These are phyloP conservation scores for Cephus sareptanus DNA, from an alignment of 2,888 invertebrate species.

Conservation along the genomic window DNA sequence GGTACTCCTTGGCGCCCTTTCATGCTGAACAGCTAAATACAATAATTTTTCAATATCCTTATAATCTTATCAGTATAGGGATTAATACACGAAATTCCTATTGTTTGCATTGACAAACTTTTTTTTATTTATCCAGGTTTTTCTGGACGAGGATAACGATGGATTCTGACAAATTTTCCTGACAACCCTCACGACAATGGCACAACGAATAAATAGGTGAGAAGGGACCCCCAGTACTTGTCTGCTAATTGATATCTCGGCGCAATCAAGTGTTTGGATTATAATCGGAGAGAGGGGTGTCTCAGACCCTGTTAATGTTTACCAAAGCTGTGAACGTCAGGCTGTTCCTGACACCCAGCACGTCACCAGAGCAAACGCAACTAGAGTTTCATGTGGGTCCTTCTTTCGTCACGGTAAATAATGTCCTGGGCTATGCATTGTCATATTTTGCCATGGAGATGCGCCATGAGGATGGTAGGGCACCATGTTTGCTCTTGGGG, in stretches of 20 bases:
- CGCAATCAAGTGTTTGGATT: constrained; percentile 64
- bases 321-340: constrained; percentile 58
- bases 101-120: background rate
- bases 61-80: background rate
- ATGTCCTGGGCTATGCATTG: constrained; percentile 35
- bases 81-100: background rate
- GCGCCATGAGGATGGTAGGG: background rate
- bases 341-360: constrained; percentile 54
- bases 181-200: background rate
- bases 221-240: background rate
- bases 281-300: constrained; percentile 31
- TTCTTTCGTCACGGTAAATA: constrained; percentile 11
- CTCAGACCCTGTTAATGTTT: constrained; percentile 41
- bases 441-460: constrained; percentile 28
- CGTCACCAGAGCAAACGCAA: constrained; percentile 15
- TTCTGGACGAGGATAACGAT: background rate
- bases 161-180: background rate
- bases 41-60: background rate
- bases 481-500: background rate
- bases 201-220: background rate
- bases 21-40: constrained; percentile 87
- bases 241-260: constrained; percentile 62
- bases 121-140: background rate
- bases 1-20: constrained; percentile 80
- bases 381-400: constrained; percentile 12